Base-by-base conservation (phyloP, 2,888 invertebrate genomes). In the Chloromyia formosa region DNA sequence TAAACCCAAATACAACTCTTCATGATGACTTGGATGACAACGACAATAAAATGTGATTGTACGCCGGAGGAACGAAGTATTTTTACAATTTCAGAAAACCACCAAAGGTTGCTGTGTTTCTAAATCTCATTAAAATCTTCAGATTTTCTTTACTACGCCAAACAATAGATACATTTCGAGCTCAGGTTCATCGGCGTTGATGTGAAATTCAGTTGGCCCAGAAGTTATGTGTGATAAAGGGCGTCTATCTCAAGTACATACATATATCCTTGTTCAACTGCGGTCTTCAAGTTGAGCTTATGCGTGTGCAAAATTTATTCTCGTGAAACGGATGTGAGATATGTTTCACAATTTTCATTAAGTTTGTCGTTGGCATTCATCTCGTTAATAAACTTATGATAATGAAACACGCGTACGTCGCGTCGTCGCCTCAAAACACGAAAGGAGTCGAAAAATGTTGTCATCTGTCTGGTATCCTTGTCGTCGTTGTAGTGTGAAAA, bases 321-420 rank as follows among this genome's bases (percentile, higher is more conserved):
- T 35, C 27, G 27, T 12, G 49, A 49, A 49, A 49, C 49, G 49
- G 49, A 49, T 49, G 49, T 49, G 49, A 49, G 49, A 49, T 49
- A 49, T n/a, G 16, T 49, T 49, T n/a, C 49, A 49, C 49, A 35
- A 35, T 35, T 35, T 35, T 35, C 27, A 35, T 35, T 35, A 35
- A 35, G 27, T 7, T 35, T 12, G 49, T 49, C 16, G 49, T 49
- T 49, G 12, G 14, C 49, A 49, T 49, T n/a, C 49, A 49, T 49
- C 49, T 49, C 16, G 49, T 49, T 49, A 49, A 49, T 49, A 49
- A 49, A 49, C 49, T 49, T 49, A 49, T 49, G 49, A 49, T 49
- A 49, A 49, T 49, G 49, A n/a, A n/a, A 49, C 16, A 49, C 49
- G 27, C 27, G 27, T 7, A 35, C 27, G 27, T 35, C 27, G 27